phyloP scores from a whole-genome alignment of 1,140 invertebrate genomes.

The Trachymyrmex septentrionalis region DNA sequence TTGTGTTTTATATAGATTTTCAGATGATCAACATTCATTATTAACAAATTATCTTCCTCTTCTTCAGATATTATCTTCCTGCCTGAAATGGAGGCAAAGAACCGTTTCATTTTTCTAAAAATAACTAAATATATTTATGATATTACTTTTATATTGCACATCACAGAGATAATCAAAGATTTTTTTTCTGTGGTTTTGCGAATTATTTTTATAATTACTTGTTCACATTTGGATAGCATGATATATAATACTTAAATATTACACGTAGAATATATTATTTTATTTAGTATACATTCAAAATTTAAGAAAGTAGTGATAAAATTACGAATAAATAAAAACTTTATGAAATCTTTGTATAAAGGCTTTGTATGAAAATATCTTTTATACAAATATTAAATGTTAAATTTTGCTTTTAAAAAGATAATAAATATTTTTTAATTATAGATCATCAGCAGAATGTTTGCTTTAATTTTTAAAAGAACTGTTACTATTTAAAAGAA shows the following conservation, averaged over 20 bases:
- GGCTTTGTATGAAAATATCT: neutral
- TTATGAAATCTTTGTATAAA: constrained; percentile 2
- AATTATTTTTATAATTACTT: constrained; percentile 8
- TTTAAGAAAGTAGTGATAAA: neutral
- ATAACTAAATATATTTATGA: neutral
- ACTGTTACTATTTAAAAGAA: neutral
- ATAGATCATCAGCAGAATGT: neutral
- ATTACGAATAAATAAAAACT: neutral
- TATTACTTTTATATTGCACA: neutral
- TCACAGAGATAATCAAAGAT: neutral
- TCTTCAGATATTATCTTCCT: constrained; percentile 13
- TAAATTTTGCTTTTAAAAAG: neutral
- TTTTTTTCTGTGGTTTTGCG: neutral
- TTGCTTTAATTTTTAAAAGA: neutral
- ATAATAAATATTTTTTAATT: neutral
- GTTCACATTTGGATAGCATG: neutral
- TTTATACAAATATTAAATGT: neutral
- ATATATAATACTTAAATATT: neutral
- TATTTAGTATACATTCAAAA: constrained; percentile 4
- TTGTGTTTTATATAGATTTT: neutral
- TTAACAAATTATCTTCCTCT: constrained; percentile 19
- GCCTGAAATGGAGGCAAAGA: neutral
- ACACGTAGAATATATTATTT: neutral
- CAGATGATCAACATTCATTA: neutral
- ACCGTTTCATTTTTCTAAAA: neutral